phyloP scores from a whole-genome alignment of 2,797 vertebrate genomes.

The Lemur catta region DNA sequence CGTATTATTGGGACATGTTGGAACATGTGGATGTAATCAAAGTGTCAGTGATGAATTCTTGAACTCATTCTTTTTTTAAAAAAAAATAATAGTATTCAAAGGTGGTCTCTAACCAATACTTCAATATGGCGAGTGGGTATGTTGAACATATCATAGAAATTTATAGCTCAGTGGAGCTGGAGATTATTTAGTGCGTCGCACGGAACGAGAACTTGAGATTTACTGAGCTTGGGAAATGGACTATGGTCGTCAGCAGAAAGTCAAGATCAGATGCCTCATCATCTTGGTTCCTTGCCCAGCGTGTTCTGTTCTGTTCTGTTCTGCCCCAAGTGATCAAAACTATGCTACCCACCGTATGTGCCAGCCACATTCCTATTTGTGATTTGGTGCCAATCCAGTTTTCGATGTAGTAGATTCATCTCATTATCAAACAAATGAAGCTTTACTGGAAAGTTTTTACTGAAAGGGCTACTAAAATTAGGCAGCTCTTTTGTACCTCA shows the following conservation, averaged over 20 bases:
- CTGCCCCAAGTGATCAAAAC: not conserved
- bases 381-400: not conserved
- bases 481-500: not conserved
- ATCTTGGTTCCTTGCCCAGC: not conserved
- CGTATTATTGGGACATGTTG: conserved; percentile 10
- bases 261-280: not conserved
- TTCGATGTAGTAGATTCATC: not conserved
- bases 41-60: conserved; percentile 59
- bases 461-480: not conserved
- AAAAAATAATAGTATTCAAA: conserved; percentile 26
- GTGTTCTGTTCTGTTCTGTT: not conserved
- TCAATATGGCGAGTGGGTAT: not conserved
- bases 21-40: conserved; percentile 63
- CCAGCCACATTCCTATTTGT: not conserved
- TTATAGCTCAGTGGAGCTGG: conserved; percentile 39
- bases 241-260: not conserved
- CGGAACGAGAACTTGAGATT: conserved; percentile 45
- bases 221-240: conserved; percentile 43
- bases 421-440: not conserved
- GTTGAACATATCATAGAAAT: conserved; percentile 51
- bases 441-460: not conserved
- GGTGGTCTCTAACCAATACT: conserved; percentile 52
- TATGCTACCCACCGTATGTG: not conserved
- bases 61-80: not conserved
- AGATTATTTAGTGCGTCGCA: conserved; percentile 36